Conservation (phyloP, 2,888 invertebrate genomes). For the Netelia inedita region DNA sequence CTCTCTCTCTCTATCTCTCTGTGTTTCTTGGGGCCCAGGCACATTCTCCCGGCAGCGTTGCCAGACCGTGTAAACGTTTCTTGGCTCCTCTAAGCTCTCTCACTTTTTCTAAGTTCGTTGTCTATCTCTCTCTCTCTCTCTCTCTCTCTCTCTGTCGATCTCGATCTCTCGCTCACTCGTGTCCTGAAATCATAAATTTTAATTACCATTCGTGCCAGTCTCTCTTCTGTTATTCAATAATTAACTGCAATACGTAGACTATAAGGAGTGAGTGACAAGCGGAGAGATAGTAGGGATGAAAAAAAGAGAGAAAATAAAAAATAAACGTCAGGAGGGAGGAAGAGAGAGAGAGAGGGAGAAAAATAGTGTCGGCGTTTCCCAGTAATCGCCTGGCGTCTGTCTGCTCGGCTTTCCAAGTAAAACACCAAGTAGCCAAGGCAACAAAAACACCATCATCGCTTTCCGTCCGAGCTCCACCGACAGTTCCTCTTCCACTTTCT, state of each 20-base stretch:
- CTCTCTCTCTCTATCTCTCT: constrained; percentile 64
- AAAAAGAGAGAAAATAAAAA: constrained; percentile 56
- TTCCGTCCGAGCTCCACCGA: not conserved
- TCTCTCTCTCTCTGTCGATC: constrained; percentile 15
- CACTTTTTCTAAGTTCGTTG: no score
- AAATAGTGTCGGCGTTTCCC: constrained; percentile 40
- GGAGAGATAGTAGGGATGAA: constrained; percentile 30
- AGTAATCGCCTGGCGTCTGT: constrained; percentile 63
- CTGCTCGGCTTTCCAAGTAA: constrained; percentile 61
- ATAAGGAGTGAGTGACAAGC: not conserved
- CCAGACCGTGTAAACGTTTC: constrained; percentile 67
- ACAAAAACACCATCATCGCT: constrained; percentile 35
- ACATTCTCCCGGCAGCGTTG: constrained; percentile 67
- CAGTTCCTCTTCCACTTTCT: constrained; percentile 57
- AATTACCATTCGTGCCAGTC: constrained; percentile 38
- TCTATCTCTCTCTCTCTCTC: not conserved
- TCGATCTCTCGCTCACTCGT: constrained; percentile 18
- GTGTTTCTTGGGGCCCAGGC: constrained; percentile 47
- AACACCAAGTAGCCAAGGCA: constrained; percentile 20
- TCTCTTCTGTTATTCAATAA: constrained; percentile 12
- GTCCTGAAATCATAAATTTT: constrained; percentile 40
- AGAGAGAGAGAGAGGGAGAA: constrained; percentile 16
- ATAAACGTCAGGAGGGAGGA: not conserved
- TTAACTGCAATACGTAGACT: not conserved
- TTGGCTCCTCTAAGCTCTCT: constrained; percentile 12